Base-by-base conservation (phyloP, 2,888 invertebrate species). In the Cynaeus angustus region DNA sequence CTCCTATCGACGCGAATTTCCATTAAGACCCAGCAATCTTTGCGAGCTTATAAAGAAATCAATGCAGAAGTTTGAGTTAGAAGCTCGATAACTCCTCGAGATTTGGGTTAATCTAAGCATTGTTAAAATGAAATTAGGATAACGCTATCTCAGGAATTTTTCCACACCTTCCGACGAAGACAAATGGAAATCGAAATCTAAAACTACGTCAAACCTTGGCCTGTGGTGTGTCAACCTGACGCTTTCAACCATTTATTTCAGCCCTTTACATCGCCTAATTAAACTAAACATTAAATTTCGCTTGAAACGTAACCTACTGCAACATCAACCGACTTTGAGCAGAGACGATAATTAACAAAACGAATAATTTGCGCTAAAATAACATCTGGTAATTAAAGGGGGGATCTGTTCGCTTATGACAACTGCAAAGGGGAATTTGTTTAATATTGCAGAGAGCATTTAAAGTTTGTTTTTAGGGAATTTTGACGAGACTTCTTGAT, bases 231-330 rank as follows among this genome's bases (percentile, higher is more conserved):
- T 53, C 37, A 53, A 16, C 26, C 37, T 37, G 53, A 13, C 53
- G 53, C 37, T 33, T 37, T 16, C 26, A 53, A 14, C 53, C 9
- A 37, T 28, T 50, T 50, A 28, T 50, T 28, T 50, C 28, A 14
- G 16, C 5, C 56, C 21, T 13, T 43, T 13, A 13, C 53, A 37
- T 55, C 21, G 10, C 12, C 46, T 46, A 59, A 59, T 59, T 59
- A 46, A 46, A 59, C 45, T 33, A 46, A 65, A 65, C 45, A 55
- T 53, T 65, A 53, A 53, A 64, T 48, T 46, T 48, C 30, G 13
- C 30, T 45, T 13, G 37, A 53, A 33, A 13, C 16, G n/a, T 38
- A 58, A 58, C 56, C 16, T 14, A 16, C 8, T 37, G 13, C 33
- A 52, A 13, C 26, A 52, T 26, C 52, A 14, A 50, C 28, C 21